Conservation (phyloP, 1,140 invertebrate species). For the Brachionus asplanchnoidis region DNA sequence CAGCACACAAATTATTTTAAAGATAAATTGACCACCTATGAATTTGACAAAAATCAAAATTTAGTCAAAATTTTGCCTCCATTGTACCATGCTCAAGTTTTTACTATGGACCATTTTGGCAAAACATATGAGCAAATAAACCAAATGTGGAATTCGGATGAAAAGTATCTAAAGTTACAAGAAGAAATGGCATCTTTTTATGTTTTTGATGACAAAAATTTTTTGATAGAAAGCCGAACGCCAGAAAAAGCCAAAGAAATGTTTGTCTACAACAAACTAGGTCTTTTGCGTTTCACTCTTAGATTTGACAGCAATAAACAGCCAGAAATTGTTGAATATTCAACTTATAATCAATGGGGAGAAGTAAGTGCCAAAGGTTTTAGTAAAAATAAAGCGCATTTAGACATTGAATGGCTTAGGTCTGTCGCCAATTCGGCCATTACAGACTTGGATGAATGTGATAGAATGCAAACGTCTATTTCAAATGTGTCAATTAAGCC, state of each 20-base stretch:
- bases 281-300: not conserved
- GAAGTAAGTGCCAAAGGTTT: not conserved
- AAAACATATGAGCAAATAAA: not conserved
- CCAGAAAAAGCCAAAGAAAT: not conserved
- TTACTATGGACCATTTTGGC: not conserved
- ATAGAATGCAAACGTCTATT: not conserved
- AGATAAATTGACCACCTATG: not conserved
- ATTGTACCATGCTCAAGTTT: not conserved
- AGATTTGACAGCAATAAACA: not conserved
- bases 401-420: not conserved
- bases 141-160: not conserved
- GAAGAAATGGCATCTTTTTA: not conserved
- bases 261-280: constrained; percentile 1
- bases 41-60: constrained; percentile 7
- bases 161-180: not conserved
- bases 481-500: not conserved
- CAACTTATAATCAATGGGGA: not conserved
- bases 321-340: not conserved
- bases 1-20: not conserved
- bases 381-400: not conserved
- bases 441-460: not conserved
- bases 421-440: not conserved
- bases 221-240: not conserved
- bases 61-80: not conserved
- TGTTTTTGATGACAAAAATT: not conserved